A percentile compares a stretch with the other conserved stretches of the same genome.
These are phyloP conservation scores for Tetragnatha montana DNA, from an alignment of 2,888 invertebrate species.

Conservation along the genomic window DNA sequence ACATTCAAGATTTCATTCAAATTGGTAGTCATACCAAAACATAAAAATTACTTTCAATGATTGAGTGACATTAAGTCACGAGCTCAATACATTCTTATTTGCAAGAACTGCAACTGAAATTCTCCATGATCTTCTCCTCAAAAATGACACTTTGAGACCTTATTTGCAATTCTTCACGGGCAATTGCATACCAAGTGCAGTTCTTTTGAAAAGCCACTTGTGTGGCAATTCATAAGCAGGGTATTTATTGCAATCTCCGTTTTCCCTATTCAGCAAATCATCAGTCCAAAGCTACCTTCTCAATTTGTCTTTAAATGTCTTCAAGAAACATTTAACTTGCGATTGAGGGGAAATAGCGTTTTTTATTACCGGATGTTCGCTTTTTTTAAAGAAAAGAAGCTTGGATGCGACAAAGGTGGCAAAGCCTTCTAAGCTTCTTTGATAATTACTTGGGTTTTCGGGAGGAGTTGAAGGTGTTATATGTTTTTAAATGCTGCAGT, in stretches of 20 bases:
- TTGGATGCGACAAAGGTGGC: background rate
- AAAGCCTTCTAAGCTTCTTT: background rate
- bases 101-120: background rate
- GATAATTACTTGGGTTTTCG: background rate
- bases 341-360: background rate
- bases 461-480: background rate
- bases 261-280: background rate
- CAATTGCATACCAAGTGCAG: constrained; percentile 34
- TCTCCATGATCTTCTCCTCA: background rate
- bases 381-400: background rate
- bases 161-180: constrained; percentile 47
- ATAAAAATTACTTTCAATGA: background rate
- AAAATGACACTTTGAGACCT: constrained; percentile 18
- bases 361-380: background rate
- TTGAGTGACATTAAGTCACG: background rate
- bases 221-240: background rate
- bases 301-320: constrained; percentile 27
- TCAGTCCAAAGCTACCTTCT: background rate
- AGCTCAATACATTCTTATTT: background rate
- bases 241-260: constrained; percentile 13
- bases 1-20: no score
- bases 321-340: constrained; percentile 17
- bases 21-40: background rate
- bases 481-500: background rate
- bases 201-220: constrained; percentile 35